These are phyloP conservation scores for Microhierax caerulescens DNA, from an alignment of 2,797 vertebrate genomes.

Conservation along the genomic window DNA sequence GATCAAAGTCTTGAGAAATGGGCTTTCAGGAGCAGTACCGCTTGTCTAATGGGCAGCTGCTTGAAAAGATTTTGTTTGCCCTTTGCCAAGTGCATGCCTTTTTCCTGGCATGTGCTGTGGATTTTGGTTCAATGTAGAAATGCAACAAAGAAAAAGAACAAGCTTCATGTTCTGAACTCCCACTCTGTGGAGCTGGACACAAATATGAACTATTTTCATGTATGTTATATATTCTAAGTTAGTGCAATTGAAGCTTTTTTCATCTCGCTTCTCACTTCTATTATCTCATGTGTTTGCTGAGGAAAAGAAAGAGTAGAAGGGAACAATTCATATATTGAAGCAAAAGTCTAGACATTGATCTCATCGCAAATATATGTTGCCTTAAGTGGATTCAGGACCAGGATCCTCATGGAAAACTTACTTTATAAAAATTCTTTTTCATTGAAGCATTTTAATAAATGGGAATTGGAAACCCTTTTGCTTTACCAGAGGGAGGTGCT, in stretches of 20 bases:
- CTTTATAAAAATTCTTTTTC: not conserved
- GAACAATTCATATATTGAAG: not conserved
- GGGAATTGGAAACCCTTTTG: not conserved
- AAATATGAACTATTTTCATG: not conserved
- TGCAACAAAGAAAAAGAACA: not conserved
- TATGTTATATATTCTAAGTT: not conserved
- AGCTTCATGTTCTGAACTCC: not conserved
- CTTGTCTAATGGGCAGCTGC: not conserved
- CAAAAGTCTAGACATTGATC: not conserved
- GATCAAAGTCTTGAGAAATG: not conserved
- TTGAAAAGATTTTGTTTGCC: not conserved
- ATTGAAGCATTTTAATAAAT: not conserved
- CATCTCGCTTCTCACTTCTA: not conserved
- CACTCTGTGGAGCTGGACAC: not conserved
- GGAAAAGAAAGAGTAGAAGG: not conserved
- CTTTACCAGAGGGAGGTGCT: conserved; percentile 30
- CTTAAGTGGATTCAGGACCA: not conserved
- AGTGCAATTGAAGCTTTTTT: not conserved
- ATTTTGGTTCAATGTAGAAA: not conserved
- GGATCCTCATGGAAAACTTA: not conserved
- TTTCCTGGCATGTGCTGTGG: not conserved
- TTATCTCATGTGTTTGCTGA: not conserved
- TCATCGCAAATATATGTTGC: not conserved
- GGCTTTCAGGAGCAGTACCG: not conserved
- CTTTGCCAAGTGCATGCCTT: not conserved